Percentiles rank a stretch among this genome's conserved stretches.
phyloP scores from a whole-genome alignment of 2,888 invertebrate genomes.

The Lasioglossum malachurum region DNA sequence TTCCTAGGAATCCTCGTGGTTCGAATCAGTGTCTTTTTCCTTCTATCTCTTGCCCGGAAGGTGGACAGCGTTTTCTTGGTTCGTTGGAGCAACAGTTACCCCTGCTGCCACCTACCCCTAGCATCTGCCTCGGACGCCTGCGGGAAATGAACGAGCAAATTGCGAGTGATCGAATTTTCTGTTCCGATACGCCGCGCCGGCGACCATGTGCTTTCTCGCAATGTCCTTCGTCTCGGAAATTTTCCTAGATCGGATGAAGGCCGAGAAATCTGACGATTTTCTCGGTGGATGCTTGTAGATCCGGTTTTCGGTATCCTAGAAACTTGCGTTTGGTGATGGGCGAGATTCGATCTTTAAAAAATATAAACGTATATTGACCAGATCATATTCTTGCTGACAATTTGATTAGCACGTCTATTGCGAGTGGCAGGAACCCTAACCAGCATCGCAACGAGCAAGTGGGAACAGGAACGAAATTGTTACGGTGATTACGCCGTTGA shows the following conservation, averaged over 20 bases:
- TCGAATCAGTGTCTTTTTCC: neutral
- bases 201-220: slow-evolving; percentile 11
- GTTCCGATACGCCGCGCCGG: slow-evolving; percentile 10
- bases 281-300: neutral
- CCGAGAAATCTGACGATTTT: neutral
- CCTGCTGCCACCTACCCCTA: neutral
- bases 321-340: neutral
- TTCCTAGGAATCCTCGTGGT: neutral
- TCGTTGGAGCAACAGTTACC: slow-evolving; percentile 1
- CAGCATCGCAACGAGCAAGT: neutral
- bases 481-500: slow-evolving; percentile 25
- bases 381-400: no score
- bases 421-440: neutral
- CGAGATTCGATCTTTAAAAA: neutral
- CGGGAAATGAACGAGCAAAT: slow-evolving; percentile 41
- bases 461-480: slow-evolving; percentile 16
- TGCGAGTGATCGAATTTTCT: slow-evolving; percentile 43
- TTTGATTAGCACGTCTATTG: neutral
- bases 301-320: neutral
- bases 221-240: slow-evolving; percentile 12
- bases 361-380: no score
- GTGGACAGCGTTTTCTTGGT: neutral
- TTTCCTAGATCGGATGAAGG: neutral
- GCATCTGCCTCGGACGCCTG: slow-evolving; percentile 6
- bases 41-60: neutral